Conservation (phyloP, 2,113 vertebrate genomes). For the Hemichromis elongatus region DNA sequence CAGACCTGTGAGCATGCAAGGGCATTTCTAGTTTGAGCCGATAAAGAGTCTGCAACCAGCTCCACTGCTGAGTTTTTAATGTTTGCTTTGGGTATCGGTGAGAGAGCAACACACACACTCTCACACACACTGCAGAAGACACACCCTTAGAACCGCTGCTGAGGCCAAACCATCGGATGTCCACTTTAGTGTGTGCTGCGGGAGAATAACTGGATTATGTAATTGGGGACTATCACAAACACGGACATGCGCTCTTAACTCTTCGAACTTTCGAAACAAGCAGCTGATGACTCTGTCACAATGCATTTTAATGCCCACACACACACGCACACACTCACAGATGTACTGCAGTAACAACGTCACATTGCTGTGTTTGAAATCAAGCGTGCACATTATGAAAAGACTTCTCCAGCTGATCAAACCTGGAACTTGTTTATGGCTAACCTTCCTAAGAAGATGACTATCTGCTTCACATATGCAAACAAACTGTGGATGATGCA, state of each 20-base stretch:
- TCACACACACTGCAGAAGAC: not conserved
- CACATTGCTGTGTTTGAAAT: not conserved
- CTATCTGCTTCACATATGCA: not conserved
- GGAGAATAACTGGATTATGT: constrained; percentile 35
- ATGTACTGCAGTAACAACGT: not conserved
- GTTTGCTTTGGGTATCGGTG: constrained; percentile 24
- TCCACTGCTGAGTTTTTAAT: not conserved
- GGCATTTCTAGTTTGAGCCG: not conserved
- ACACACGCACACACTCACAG: not conserved
- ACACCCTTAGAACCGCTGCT: not conserved
- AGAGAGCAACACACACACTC: not conserved
- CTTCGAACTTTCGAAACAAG: not conserved
- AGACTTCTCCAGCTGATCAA: not conserved
- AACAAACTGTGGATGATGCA: not conserved
- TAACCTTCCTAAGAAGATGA: constrained; percentile 13
- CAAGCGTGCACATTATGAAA: not conserved
- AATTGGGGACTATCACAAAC: not conserved
- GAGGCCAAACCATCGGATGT: not conserved
- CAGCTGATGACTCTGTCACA: not conserved
- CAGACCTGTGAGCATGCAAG: not conserved
- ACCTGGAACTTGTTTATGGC: not conserved
- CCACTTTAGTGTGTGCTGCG: not conserved
- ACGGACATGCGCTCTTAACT: not conserved
- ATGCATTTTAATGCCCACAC: not conserved
- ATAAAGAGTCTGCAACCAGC: constrained; percentile 14